A percentile compares a stretch with the other conserved stretches of the same genome.
Conservation (phyloP, 2,888 invertebrate species). For the Podabrus alpinus region DNA sequence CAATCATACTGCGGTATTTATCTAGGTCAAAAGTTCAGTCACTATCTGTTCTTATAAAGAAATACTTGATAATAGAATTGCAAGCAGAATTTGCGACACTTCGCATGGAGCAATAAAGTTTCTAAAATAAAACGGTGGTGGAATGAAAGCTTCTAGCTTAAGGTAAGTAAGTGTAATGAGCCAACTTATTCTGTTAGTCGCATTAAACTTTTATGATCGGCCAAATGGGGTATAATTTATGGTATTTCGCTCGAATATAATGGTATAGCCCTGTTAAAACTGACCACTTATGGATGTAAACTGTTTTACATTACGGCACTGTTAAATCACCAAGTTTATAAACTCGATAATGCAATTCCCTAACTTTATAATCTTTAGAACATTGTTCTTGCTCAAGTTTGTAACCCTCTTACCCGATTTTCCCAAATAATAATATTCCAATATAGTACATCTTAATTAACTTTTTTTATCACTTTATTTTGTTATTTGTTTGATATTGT, state of each 20-base stretch:
- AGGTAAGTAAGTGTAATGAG: slow-evolving; percentile 16
- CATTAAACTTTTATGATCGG: slow-evolving; percentile 39
- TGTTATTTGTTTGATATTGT: too few relatives aligned
- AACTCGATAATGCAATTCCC: slow-evolving; percentile 20
- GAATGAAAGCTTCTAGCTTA: slow-evolving; percentile 15
- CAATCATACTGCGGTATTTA: slow-evolving; percentile 31
- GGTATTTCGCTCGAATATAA: slow-evolving; percentile 21
- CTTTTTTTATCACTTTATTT: not conserved
- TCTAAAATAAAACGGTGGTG: slow-evolving; percentile 1
- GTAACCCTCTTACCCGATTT: slow-evolving; percentile 12
- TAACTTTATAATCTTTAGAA: slow-evolving; percentile 26
- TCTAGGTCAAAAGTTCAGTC: slow-evolving; percentile 28
- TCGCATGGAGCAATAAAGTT: slow-evolving; percentile 1
- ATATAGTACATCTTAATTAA: not conserved
- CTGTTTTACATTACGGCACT: slow-evolving; percentile 25
- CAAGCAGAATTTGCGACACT: slow-evolving; percentile 2
- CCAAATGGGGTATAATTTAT: slow-evolving; percentile 22
- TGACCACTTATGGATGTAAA: slow-evolving; percentile 26
- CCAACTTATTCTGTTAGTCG: slow-evolving; percentile 32
- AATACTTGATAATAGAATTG: slow-evolving; percentile 27
- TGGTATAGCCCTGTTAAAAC: slow-evolving; percentile 14
- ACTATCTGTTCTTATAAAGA: slow-evolving; percentile 23
- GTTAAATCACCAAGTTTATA: slow-evolving; percentile 25
- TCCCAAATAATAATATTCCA: not conserved
- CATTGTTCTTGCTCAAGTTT: slow-evolving; percentile 25